Conservation (phyloP, 1,140 invertebrate genomes). For the Drosophila persimilis region DNA sequence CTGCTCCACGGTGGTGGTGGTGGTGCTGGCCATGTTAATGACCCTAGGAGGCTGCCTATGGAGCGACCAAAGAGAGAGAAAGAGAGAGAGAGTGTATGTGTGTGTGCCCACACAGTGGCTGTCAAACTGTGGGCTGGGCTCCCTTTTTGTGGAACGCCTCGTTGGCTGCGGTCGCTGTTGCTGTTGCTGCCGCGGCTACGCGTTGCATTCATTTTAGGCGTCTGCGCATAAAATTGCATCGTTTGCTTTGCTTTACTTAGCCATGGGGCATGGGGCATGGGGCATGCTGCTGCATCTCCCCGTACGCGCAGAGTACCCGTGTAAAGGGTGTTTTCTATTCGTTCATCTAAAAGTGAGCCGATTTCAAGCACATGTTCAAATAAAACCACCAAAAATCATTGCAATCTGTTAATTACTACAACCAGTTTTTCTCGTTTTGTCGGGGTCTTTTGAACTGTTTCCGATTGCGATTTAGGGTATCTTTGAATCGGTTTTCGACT, state of each 20-base stretch:
- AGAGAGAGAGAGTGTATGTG: not conserved
- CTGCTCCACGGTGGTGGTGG: conserved; percentile 2
- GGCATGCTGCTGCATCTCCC: conserved; percentile 23
- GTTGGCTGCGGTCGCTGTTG: conserved; percentile 50
- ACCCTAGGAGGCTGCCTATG: conserved; percentile 70
- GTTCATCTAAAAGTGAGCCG: conserved; percentile 3
- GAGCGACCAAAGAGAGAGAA: conserved; percentile 14
- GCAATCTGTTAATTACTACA: no score
- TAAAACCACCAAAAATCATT: no score
- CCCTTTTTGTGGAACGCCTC: conserved; percentile 60
- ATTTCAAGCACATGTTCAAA: no score
- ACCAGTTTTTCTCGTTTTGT: no score
- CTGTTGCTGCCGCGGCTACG: conserved; percentile 43
- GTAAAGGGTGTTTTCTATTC: no score
- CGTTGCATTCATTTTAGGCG: conserved; percentile 80
- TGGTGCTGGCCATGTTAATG: conserved; percentile 71
- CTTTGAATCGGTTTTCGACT: no score
- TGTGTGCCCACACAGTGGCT: conserved; percentile 39
- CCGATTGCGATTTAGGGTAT: no score
- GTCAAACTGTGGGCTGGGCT: conserved; percentile 52
- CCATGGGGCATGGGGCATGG: conserved; percentile 41
- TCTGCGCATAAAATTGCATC: conserved; percentile 81
- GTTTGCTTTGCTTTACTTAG: conserved; percentile 41
- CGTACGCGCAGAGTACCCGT: no score
- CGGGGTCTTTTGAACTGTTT: no score